A percentile compares a stretch with the other conserved stretches of the same genome.
Conservation (phyloP, 64 coral and sea anemone genomes). For the Acropora tenuis region DNA sequence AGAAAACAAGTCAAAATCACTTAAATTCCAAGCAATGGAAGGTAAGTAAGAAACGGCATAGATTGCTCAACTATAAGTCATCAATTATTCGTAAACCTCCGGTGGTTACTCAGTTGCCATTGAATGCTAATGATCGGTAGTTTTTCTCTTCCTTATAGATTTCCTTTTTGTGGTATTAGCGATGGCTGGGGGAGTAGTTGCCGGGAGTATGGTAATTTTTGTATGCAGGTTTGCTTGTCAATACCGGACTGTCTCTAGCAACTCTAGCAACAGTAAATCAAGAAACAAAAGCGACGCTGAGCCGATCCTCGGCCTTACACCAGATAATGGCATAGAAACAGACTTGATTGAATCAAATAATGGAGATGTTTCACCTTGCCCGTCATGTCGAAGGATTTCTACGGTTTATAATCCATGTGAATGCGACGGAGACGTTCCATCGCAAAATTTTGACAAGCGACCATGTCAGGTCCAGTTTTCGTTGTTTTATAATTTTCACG, state of each 20-base stretch:
- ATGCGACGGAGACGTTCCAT: background rate
- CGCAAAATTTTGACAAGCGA: background rate
- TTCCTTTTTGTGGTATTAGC: background rate
- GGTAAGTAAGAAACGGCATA: background rate
- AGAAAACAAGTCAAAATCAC: background rate
- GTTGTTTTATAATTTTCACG: slow-evolving; percentile 77
- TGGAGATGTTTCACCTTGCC: slow-evolving; percentile 12
- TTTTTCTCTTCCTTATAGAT: background rate
- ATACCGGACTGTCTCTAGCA: background rate
- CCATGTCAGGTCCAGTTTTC: slow-evolving; percentile 78
- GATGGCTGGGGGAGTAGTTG: background rate
- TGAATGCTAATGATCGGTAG: background rate
- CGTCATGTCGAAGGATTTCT: slow-evolving; percentile 6
- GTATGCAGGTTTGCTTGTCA: slow-evolving; percentile 1
- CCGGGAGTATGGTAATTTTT: slow-evolving; percentile 16
- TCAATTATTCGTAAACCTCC: background rate
- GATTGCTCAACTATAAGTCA: background rate
- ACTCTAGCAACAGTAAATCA: background rate
- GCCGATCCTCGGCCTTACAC: background rate
- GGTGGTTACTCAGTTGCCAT: background rate
- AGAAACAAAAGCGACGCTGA: slow-evolving; percentile 11
- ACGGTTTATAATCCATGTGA: slow-evolving; percentile 28
- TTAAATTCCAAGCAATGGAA: background rate
- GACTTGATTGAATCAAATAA: background rate
- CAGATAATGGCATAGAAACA: background rate